A percentile compares a stretch with the other conserved stretches of the same genome.
These are phyloP conservation scores for Hymenochirus boettgeri DNA, from an alignment of 2,113 vertebrate species.

Conservation along the genomic window DNA sequence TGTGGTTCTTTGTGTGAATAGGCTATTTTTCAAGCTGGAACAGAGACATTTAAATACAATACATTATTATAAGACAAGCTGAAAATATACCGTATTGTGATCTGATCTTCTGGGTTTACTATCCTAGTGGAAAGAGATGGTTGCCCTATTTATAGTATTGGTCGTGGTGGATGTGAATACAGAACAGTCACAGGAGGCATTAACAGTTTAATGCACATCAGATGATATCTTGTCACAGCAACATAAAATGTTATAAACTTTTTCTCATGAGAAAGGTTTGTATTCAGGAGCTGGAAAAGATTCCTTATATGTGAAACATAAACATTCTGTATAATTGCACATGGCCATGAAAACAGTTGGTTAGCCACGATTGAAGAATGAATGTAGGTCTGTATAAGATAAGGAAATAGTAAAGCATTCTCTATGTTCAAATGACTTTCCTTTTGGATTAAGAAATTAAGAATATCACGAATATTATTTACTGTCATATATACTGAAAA, in stretches of 20 bases:
- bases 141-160: conserved; percentile 35
- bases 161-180: conserved; percentile 29
- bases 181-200: conserved; percentile 39
- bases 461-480: no score
- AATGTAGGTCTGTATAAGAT: neutral
- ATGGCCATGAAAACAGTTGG: neutral
- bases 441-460: no score
- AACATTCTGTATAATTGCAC: conserved; percentile 15
- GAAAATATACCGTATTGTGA: neutral
- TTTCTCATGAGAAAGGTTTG: conserved; percentile 32
- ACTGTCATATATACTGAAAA: no score
- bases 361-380: no score
- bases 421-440: no score
- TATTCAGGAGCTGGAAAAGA: conserved; percentile 25
- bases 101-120: conserved; percentile 7
- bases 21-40: no score
- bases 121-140: conserved; percentile 8
- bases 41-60: no score
- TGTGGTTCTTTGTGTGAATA: no score
- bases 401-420: neutral
- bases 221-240: conserved; percentile 40
- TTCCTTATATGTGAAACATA: conserved; percentile 43
- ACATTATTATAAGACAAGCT: neutral
- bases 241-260: conserved; percentile 38
- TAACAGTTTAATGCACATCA: conserved; percentile 41